A percentile compares a stretch with the other conserved stretches of the same genome.
These are phyloP conservation scores for Hirundichthys speculiger DNA, from an alignment of 2,113 vertebrate species.

Conservation along the genomic window DNA sequence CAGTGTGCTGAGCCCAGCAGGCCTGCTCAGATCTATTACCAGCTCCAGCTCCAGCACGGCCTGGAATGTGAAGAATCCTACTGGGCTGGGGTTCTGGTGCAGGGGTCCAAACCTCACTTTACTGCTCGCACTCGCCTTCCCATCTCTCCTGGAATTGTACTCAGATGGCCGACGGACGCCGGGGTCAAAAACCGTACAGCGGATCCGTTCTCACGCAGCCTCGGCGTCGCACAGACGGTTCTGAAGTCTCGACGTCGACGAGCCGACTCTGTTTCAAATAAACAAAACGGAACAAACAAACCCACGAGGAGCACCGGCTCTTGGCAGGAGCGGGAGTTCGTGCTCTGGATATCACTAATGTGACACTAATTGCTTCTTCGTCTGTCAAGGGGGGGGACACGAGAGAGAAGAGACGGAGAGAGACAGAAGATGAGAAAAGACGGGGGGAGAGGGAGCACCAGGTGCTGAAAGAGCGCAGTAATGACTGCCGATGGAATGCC, in stretches of 20 bases:
- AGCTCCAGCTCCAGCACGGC: constrained; percentile 69
- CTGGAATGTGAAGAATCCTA: constrained; percentile 81
- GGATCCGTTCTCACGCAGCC: neutral
- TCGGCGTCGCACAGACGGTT: neutral
- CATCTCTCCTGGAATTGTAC: constrained; percentile 41
- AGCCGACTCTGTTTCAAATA: too few species aligned
- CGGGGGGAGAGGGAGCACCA: constrained; percentile 57
- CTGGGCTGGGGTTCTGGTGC: constrained; percentile 70
- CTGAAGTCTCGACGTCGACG: too few species aligned
- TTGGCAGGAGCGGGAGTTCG: constrained; percentile 57
- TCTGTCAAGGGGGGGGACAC: constrained; percentile 75
- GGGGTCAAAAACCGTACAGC: constrained; percentile 9
- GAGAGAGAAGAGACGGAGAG: constrained; percentile 72
- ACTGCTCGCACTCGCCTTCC: constrained; percentile 61
- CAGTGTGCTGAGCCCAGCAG: constrained; percentile 70
- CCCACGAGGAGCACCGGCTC: constrained; percentile 11
- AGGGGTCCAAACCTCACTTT: constrained; percentile 75
- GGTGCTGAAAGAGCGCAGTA: constrained; percentile 77
- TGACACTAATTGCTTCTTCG: constrained; percentile 84
- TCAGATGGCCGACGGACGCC: constrained; percentile 50
- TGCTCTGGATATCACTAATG: constrained; percentile 80
- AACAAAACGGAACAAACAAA: too few species aligned
- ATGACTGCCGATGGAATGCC: constrained; percentile 81
- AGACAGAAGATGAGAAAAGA: constrained; percentile 65
- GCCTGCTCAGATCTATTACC: constrained; percentile 77